Evolutionary conservation across 35 echinoderm and acorn worm species (phyloP).

Genomic region (Heliocidaris erythrogramma): DNA sequence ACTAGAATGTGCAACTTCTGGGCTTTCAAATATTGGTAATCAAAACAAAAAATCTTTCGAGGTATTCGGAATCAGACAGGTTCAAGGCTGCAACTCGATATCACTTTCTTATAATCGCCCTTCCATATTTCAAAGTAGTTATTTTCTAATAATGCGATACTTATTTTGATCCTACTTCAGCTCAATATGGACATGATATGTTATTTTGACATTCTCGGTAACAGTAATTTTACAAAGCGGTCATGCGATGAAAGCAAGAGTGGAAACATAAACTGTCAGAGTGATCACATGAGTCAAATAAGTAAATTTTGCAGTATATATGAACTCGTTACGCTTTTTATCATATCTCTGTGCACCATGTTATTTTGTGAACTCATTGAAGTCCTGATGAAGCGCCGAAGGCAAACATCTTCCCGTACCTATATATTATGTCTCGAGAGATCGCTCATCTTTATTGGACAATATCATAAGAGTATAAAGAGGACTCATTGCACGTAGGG

Average conservation of each 20-base stretch:
- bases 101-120: too few relatives aligned
- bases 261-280: too few relatives aligned
- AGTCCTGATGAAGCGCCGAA: neutral
- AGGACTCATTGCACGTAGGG: neutral
- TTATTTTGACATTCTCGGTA: neutral
- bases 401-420: neutral
- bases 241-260: neutral
- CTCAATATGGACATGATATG: neutral
- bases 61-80: neutral
- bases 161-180: neutral
- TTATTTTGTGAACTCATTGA: neutral
- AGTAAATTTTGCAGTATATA: neutral
- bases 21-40: neutral
- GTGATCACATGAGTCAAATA: too few relatives aligned
- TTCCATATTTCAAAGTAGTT: neutral
- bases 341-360: neutral
- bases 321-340: neutral
- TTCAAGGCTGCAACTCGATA: neutral
- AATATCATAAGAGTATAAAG: neutral
- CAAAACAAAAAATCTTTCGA: neutral
- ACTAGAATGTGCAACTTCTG: neutral
- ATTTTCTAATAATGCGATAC: neutral
- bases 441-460: neutral
- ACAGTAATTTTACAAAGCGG: neutral
- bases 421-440: neutral